Conservation (phyloP, 2,797 vertebrate species). For the Cephalopachus bancanus region DNA sequence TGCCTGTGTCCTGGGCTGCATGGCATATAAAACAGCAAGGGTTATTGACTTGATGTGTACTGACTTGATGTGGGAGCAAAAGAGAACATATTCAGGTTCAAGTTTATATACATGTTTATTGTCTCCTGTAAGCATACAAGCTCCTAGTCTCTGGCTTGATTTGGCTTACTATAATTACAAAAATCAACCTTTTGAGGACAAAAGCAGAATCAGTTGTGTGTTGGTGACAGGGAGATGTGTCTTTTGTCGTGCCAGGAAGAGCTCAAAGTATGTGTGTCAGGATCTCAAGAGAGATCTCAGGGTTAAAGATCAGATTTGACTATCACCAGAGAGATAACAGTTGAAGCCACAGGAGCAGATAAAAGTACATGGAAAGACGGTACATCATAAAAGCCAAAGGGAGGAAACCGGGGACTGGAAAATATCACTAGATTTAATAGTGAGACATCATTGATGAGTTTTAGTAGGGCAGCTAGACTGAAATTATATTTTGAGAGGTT, state of each 20-base stretch:
- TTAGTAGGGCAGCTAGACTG: background rate
- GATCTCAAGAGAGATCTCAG: background rate
- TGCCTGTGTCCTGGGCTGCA: background rate
- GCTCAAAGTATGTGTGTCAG: background rate
- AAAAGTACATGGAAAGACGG: background rate
- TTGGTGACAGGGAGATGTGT: background rate
- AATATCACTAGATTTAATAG: background rate
- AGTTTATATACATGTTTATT: background rate
- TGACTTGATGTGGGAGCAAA: background rate
- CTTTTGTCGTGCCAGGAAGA: background rate
- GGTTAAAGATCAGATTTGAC: background rate
- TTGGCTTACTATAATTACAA: slow-evolving; percentile 41
- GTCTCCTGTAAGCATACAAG: background rate
- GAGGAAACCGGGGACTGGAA: background rate
- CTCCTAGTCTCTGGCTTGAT: background rate
- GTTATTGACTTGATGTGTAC: background rate
- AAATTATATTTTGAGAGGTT: background rate
- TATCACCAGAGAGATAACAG: background rate
- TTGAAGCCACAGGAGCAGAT: background rate
- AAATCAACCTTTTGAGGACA: slow-evolving; percentile 1
- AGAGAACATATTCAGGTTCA: background rate
- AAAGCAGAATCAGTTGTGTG: background rate
- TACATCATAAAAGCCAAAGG: background rate
- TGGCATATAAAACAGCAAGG: background rate
- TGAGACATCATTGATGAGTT: background rate